Evolutionary conservation across 2,888 invertebrate genomes (phyloP), one percentile per base, ranked within the genome.

Genomic region (Ferdinandea cuprea): DNA sequence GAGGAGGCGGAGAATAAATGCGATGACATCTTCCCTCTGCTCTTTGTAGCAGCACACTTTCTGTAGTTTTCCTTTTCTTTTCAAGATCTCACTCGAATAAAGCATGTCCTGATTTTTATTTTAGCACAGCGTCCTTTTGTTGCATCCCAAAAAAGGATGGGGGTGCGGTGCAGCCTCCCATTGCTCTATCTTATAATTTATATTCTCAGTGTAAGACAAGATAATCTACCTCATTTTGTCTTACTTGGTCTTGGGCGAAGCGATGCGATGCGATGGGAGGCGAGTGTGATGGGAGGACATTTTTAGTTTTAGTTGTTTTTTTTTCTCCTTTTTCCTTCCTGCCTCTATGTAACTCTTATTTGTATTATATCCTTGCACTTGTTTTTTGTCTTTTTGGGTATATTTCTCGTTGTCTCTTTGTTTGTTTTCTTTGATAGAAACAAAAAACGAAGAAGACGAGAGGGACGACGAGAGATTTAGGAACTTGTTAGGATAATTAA

Each of bases 201-300:
- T 66, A 61, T 66, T 56, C 66, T 21, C 48, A 77, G 52, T 77
- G 81, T 77, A 81, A 77, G 77, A 72, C 77, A 72, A 59, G 77
- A 77, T 81, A 83, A 83, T 83, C 81, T 72, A 66, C 81, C 77
- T 83, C 81, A 77, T 77, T 81, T 76, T 71, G 76, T 81, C 65
- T 65, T 66, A 61, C 65, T 52, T 35, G 59, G 44, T 50, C 65
- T 52, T 35, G 59, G 44, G 40, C 19, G 54, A 21, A 32, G 68
- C 35, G 32, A 30, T n/a, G n/a, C n/a, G n/a, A 21, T 32, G 21
- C 25, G 63, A 63, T 37, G 52, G 72, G 19, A 56, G 72, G 69
- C n/a, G n/a, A n/a, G n/a, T n/a, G n/a, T 35, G 63, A 63, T 37
- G 52, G 72, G 19, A 56, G 72, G 69, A 71, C 69, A 71, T 48